phyloP scores from a whole-genome alignment of 2,888 invertebrate species.

The Agrilus biguttatus region DNA sequence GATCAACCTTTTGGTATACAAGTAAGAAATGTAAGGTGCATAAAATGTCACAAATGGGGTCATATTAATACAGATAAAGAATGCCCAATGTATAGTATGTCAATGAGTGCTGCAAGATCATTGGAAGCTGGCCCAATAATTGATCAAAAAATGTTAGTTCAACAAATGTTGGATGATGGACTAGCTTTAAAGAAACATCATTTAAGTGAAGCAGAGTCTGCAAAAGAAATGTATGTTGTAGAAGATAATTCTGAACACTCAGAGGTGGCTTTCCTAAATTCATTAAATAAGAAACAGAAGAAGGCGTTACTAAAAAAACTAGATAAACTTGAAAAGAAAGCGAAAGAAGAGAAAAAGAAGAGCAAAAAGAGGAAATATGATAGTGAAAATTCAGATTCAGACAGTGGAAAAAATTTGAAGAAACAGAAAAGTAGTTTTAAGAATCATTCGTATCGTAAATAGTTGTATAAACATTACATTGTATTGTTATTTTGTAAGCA shows the following conservation, averaged over 20 bases:
- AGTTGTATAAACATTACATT: no score
- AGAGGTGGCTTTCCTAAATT: slow-evolving; percentile 59
- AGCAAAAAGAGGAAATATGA: slow-evolving; percentile 11
- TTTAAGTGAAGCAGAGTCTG: slow-evolving; percentile 33
- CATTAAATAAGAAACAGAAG: slow-evolving; percentile 77
- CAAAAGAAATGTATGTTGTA: slow-evolving; percentile 47
- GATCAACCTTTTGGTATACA: slow-evolving; percentile 98
- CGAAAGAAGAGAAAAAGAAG: slow-evolving; percentile 14
- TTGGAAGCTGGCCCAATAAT: slow-evolving; percentile 50
- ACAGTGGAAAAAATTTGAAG: background rate
- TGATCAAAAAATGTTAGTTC: slow-evolving; percentile 60
- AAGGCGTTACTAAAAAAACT: slow-evolving; percentile 73
- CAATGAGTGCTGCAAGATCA: slow-evolving; percentile 69
- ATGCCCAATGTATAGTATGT: slow-evolving; percentile 82
- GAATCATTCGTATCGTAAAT: no score
- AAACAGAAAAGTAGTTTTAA: no score
- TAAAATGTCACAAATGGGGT: slow-evolving; percentile 99
- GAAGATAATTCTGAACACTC: slow-evolving; percentile 36
- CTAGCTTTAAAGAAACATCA: slow-evolving; percentile 73
- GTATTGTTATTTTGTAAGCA: no score
- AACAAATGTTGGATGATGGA: slow-evolving; percentile 87
- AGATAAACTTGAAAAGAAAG: slow-evolving; percentile 45
- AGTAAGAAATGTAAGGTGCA: slow-evolving; percentile 93
- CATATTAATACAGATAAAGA: slow-evolving; percentile 97
- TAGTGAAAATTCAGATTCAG: slow-evolving; percentile 7